Evolutionary conservation across 2,888 invertebrate species (phyloP), one percentile per base, ranked within the genome.

Genomic region (Drosophila siamana): DNA sequence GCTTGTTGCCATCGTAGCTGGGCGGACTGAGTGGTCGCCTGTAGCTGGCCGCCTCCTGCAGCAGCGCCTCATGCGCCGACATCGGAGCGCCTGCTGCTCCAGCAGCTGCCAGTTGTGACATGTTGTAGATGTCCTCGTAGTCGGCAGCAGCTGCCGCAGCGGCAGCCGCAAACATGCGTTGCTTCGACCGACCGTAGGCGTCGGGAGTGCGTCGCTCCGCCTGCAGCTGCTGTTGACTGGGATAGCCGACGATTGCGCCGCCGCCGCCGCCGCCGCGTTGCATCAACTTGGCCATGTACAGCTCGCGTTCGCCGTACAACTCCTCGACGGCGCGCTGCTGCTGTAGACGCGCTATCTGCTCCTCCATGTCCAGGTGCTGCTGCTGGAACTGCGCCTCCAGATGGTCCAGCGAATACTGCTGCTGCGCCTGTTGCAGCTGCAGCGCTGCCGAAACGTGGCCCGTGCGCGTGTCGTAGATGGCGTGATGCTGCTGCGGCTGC

Each of bases 161-260:
- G 9, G 77, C 75, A 0, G 80, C 91, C 91, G 93, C 91, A 93
- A 93, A 76, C 15, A 91, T 86, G 8, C 91, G 89, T 63, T 90
- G 90, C 80, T 93, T 93, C 1, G 95, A 95, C 70, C 96, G 93
- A 1, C 96, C 96, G 87, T 97, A 97, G 9, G 96, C 96, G 87
- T 97, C 97, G 0, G 97, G 97, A 0, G 97, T 97, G 75, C 97
- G 93, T 77, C 97, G 94, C 89, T 97, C 97, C 2, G 91, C 90
- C 41, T 92, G 92, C 66, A 91, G 84, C 30, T 82, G 82, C 48
- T 86, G 86, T 47, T 83, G 80, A 0, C 16, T 80, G 26, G 82
- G 78, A 54, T 80, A 82, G 13, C 80, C 75, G 4, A 88, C 75
- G 2, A 84, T 82, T 40, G 86, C 89, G 13, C 86, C 75, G 4